Evolutionary conservation across 2,888 invertebrate species (phyloP).

Genomic region (Macropis europaea): DNA sequence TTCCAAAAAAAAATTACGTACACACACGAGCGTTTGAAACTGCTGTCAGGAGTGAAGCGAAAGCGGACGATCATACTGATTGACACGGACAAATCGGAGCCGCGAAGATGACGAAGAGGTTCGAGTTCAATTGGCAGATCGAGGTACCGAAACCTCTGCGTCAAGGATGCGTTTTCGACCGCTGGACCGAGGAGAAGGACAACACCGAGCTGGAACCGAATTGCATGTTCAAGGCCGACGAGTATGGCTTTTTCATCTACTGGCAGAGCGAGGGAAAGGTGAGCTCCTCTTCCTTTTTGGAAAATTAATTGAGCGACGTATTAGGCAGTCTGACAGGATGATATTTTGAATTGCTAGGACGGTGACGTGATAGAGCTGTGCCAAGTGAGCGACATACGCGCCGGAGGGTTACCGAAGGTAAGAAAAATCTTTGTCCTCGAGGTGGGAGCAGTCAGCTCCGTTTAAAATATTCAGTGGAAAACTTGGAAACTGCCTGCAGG

Average conservation of each 20-base stretch:
- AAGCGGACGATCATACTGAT: conserved; percentile 19
- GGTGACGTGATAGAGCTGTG: conserved; percentile 99
- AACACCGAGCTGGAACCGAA: conserved; percentile 93
- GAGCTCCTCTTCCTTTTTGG: conserved; percentile 64
- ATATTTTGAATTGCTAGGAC: too few species aligned
- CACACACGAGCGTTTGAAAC: too few species aligned
- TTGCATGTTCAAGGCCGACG: conserved; percentile 96
- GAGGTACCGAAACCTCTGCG: conserved; percentile 93
- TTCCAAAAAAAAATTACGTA: neutral
- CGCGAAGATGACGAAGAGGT: conserved; percentile 94
- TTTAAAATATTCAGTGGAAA: conserved; percentile 4
- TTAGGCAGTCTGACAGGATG: too few species aligned
- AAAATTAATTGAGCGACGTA: too few species aligned
- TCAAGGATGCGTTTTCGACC: conserved; percentile 94
- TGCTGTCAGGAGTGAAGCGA: conserved; percentile 31
- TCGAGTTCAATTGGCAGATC: conserved; percentile 99
- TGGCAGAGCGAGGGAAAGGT: conserved; percentile 99
- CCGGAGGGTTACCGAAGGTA: conserved; percentile 96
- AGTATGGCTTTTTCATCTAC: conserved; percentile 98
- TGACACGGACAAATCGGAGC: conserved; percentile 28
- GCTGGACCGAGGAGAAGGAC: conserved; percentile 99
- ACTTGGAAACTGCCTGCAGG: neutral
- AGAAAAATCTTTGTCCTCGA: conserved; percentile 61
- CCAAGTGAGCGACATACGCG: conserved; percentile 98
- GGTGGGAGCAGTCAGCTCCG: too few species aligned